Evolutionary conservation across 2,888 invertebrate genomes (phyloP), one percentile per base, ranked within the genome.

Genomic region (Orchesella flavescens): DNA sequence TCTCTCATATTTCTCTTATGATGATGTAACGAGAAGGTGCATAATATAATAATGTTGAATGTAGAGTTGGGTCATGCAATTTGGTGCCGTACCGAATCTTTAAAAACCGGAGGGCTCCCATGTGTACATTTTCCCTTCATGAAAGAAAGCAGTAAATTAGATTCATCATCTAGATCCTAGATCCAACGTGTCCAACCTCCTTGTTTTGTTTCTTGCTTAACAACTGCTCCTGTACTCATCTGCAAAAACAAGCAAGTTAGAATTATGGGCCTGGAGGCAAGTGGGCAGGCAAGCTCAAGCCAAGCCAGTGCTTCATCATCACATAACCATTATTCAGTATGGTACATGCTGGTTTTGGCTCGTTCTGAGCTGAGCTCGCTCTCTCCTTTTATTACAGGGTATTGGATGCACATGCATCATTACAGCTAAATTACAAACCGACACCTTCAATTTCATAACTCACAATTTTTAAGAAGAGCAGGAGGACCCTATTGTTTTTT

Each of bases 371-470:
- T 65, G 43, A 19, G 15, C 59, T 55, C 69, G 71, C 72, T 79
- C 13, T 76, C 49, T 49, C 43, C 44, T 1, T 73, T 73, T 65
- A 73, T 80, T 72, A 72, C 66, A 69, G 69, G 59, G 59, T 46
- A 69, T 59, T 19, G 55, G 65, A 69, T 74, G 75, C 74, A 75
- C 74, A 81, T 81, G 81, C 81, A 81, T 81, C 81, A 75, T 78
- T 78, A 79, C 74, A 79, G 78, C 75, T 59, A 71, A 80, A 83
- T 83, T 83, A 83, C 76, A 71, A 78, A 73, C 83, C 73, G 74
- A 78, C 83, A 83, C 83, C 83, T 83, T 83, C 74, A 83, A 72
- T 83, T 78, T 74, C 83, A 73, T 83, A 83, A 83, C 68, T 83
- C 82, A 82, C 59, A 74, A 24, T 59, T 65, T 78, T 71, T 13